Evolutionary conservation across 2,797 vertebrate species (phyloP), one percentile per base, ranked within the genome.

Genomic region (Ambastaia sidthimunki): DNA sequence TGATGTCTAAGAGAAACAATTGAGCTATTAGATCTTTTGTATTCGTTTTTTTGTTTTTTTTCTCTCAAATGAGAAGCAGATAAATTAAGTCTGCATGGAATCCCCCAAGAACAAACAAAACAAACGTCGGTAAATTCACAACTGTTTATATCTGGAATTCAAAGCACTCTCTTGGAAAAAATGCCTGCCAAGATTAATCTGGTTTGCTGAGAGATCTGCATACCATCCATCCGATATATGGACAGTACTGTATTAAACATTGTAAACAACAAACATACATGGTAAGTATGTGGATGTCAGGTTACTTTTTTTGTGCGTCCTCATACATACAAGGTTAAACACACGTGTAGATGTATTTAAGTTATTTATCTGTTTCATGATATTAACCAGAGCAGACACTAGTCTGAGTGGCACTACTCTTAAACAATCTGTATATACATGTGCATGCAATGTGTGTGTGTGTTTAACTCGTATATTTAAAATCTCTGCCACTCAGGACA

Each of bases 401-500:
- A 25, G 21, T 76, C 52, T 34, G 41, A 37, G 11, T 76, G 63
- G 67, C 71, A 72, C 12, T 81, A 28, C 54, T 74, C 19, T 62
- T 59, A n/a, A 52, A 62, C 11, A 12, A 34, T 80, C 52, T 52
- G 23, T 34, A 60, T 76, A 66, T 25, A 65, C 13, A 19, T 66
- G 47, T 37, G 34, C 16, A 5, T 31, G 48, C 19, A 15, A 23
- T 23, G 12, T 23, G 79, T 31, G 18, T 77, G 37, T 77, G 23
- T 59, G 23, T 57, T 31, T 25, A 37, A 21, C 54, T 63, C 7
- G 1, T 69, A 66, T 79, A 59, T 66, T 80, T 83, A 44, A 55
- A 83, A 79, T 76, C 70, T 78, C 25, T 23, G 47, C 76, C 44
- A 60, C 25, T 72, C 60, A 16, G 25, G 69, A 62, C 50, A 31